Percentiles rank a stretch among this genome's conserved stretches.
Evolutionary conservation across 1,140 invertebrate species (phyloP).

Genomic region (Drosophila pachea): DNA sequence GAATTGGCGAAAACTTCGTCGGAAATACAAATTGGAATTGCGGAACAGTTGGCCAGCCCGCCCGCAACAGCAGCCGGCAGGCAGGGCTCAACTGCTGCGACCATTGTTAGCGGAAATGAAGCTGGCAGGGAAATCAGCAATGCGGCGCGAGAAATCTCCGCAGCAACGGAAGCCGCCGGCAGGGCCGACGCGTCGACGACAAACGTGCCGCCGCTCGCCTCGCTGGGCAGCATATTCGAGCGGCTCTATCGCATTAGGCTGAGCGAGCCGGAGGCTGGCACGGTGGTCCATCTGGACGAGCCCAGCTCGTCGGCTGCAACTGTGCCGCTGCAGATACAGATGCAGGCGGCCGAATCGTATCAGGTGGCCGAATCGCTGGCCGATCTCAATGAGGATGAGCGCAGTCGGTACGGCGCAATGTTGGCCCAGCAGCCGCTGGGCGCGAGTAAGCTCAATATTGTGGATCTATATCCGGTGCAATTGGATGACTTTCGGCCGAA

Average conservation of each 20-base stretch:
- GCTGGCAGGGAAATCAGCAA: neutral
- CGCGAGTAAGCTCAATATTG: slow-evolving; percentile 69
- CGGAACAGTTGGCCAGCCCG: slow-evolving; percentile 17
- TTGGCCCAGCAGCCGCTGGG: slow-evolving; percentile 55
- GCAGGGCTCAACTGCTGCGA: slow-evolving; percentile 44
- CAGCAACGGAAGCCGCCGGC: slow-evolving; percentile 5
- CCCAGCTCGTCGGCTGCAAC: neutral
- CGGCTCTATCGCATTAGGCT: slow-evolving; percentile 58
- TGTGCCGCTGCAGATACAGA: slow-evolving; percentile 54
- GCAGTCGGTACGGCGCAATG: slow-evolving; percentile 51
- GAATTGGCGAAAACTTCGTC: slow-evolving; percentile 22
- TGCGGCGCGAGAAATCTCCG: no score
- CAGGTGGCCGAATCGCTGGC: slow-evolving; percentile 67
- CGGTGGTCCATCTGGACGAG: slow-evolving; percentile 19
- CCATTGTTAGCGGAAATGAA: slow-evolving; percentile 23
- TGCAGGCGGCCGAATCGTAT: slow-evolving; percentile 67
- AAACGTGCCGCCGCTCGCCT: slow-evolving; percentile 27
- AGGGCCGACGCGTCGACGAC: slow-evolving; percentile 37
- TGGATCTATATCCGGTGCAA: slow-evolving; percentile 72
- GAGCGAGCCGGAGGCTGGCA: slow-evolving; percentile 17
- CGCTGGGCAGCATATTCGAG: slow-evolving; percentile 50
- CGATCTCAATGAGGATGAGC: slow-evolving; percentile 65
- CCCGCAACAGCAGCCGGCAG: slow-evolving; percentile 58
- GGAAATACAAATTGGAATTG: slow-evolving; percentile 39
- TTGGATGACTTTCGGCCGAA: slow-evolving; percentile 69